phyloP scores from a whole-genome alignment of 1,140 invertebrate genomes.

The Drosophila erecta region DNA sequence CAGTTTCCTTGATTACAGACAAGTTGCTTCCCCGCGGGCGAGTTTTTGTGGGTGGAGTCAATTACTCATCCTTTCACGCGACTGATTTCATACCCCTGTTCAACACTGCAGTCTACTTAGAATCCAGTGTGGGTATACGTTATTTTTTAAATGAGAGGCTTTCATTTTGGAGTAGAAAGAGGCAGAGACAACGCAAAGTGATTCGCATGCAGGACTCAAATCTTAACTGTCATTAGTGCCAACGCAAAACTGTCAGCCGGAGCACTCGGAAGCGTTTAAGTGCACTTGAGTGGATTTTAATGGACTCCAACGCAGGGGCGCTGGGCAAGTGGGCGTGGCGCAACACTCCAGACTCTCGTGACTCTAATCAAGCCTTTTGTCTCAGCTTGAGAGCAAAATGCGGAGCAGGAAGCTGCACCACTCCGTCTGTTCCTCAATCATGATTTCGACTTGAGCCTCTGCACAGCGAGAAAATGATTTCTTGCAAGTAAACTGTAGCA shows the following conservation, averaged over 20 bases:
- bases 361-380: constrained; percentile 77
- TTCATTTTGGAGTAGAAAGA: not conserved
- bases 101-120: too few relatives aligned
- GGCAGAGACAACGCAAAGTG: not conserved
- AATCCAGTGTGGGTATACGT: too few relatives aligned
- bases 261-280: constrained; percentile 80
- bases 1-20: constrained; percentile 67
- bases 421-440: constrained; percentile 32
- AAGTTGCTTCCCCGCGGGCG: constrained; percentile 24
- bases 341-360: constrained; percentile 36
- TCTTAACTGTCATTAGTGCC: constrained; percentile 66
- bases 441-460: not conserved
- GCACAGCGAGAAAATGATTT: not conserved
- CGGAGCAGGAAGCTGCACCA: constrained; percentile 20
- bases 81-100: constrained; percentile 1
- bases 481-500: too few relatives aligned
- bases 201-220: constrained; percentile 50
- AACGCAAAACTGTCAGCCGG: constrained; percentile 33
- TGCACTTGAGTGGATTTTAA: constrained; percentile 83
- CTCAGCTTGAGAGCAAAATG: constrained; percentile 20
- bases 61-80: constrained; percentile 54
- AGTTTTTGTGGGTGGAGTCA: constrained; percentile 19
- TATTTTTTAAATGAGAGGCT: too few relatives aligned
- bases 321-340: constrained; percentile 18
- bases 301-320: constrained; percentile 54